These are phyloP conservation scores for Neotragus moschatus DNA, from an alignment of 2,113 vertebrate species.

Conservation along the genomic window DNA sequence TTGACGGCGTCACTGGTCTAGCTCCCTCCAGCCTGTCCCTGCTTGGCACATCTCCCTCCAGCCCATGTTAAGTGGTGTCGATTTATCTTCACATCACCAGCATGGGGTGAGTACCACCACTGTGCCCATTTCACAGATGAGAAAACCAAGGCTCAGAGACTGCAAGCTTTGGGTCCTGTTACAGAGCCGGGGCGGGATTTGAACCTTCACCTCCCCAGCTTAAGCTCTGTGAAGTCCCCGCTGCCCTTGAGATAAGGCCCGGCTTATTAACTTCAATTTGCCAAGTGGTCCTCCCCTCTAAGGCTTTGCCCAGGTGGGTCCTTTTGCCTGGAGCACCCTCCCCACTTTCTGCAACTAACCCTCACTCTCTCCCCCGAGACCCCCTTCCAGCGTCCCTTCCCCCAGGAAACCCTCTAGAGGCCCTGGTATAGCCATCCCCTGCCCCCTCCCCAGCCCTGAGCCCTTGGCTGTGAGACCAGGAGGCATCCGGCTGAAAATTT, in stretches of 20 bases:
- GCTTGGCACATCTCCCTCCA: not conserved
- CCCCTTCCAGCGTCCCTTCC: fast-evolving
- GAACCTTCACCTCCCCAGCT: not conserved
- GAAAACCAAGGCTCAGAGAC: not conserved
- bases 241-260: not conserved
- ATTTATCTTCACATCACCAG: not conserved
- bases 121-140: not conserved
- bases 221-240: not conserved
- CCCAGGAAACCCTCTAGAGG: not conserved
- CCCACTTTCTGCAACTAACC: not conserved
- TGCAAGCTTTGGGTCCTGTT: not conserved
- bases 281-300: not conserved
- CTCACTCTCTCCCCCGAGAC: not conserved
- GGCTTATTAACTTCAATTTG: not conserved
- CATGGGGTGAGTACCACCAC: not conserved
- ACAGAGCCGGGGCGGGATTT: not conserved
- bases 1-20: fast-evolving
- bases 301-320: not conserved
- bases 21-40: not conserved
- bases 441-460: not conserved
- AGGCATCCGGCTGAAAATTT: not conserved
- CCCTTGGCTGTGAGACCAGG: not conserved
- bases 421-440: not conserved
- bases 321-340: not conserved
- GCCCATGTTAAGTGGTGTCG: not conserved